Evolutionary conservation across 2,888 invertebrate species (phyloP).

Genomic region (Gordius sp.): DNA sequence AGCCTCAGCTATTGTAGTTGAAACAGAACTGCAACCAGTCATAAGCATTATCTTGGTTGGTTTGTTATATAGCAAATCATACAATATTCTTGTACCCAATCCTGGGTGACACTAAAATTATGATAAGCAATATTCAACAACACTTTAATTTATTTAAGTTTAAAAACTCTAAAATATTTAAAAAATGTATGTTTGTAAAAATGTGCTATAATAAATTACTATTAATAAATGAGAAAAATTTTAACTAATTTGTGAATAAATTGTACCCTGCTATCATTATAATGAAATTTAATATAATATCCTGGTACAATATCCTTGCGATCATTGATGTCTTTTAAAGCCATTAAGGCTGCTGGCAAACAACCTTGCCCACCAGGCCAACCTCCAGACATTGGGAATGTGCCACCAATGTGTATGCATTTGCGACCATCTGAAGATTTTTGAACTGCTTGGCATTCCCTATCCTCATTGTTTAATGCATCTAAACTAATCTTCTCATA

Average conservation of each 20-base stretch:
- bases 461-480: too few species aligned
- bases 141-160: not conserved
- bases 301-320: constrained; percentile 61
- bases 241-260: constrained; percentile 20
- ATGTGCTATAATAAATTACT: not conserved
- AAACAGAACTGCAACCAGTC: constrained; percentile 84
- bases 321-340: constrained; percentile 76
- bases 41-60: constrained; percentile 74
- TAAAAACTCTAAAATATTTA: not conserved
- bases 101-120: constrained; percentile 74
- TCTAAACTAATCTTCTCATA: too few species aligned
- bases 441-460: too few species aligned
- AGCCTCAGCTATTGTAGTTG: constrained; percentile 92
- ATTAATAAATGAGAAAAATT: not conserved
- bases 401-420: constrained; percentile 63
- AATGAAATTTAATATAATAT: constrained; percentile 61
- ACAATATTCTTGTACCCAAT: constrained; percentile 85
- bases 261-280: constrained; percentile 79
- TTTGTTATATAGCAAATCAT: constrained; percentile 65
- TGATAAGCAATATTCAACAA: constrained; percentile 22
- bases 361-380: constrained; percentile 98
- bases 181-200: not conserved
- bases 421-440: constrained; percentile 18
- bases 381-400: constrained; percentile 81
- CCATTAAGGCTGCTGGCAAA: constrained; percentile 82